phyloP scores from a whole-genome alignment of 2,888 invertebrate genomes.

The Syrista parreyssii region DNA sequence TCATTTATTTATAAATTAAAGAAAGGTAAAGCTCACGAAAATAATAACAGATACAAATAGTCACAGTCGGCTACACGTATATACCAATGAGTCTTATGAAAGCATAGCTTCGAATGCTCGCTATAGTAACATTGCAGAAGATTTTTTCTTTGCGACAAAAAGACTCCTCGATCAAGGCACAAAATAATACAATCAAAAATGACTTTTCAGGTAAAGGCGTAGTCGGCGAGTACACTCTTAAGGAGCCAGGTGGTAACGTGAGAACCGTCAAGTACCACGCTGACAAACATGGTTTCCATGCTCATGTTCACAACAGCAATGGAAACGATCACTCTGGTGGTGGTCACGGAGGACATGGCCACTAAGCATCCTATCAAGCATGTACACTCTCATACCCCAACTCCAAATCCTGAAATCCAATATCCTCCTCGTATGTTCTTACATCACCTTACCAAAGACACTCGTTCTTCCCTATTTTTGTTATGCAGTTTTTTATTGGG shows the following conservation, averaged over 20 bases:
- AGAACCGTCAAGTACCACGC: constrained; percentile 76
- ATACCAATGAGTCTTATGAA: background rate
- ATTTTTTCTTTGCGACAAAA: background rate
- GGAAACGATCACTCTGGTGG: constrained; percentile 38
- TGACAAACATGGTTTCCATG: constrained; percentile 74
- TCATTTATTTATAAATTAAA: background rate
- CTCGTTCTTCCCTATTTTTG: background rate
- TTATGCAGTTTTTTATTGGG: background rate
- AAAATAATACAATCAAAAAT: background rate
- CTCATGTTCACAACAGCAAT: constrained; percentile 63
- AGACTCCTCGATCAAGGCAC: background rate
- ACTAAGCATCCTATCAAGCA: background rate
- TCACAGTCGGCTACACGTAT: background rate
- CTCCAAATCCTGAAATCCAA: too few relatives aligned
- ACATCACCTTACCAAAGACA: background rate
- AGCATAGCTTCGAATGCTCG: background rate
- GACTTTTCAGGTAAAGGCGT: constrained; percentile 75
- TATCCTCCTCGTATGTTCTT: background rate
- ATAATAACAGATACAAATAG: background rate
- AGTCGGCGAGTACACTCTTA: constrained; percentile 75
- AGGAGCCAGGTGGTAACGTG: constrained; percentile 74
- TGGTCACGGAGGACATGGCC: constrained; percentile 8
- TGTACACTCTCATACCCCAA: background rate
- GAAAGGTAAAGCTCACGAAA: background rate
- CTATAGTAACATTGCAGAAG: background rate